Evolutionary conservation across 2,797 vertebrate genomes (phyloP).

Genomic region (Phataginus tetradactyla): DNA sequence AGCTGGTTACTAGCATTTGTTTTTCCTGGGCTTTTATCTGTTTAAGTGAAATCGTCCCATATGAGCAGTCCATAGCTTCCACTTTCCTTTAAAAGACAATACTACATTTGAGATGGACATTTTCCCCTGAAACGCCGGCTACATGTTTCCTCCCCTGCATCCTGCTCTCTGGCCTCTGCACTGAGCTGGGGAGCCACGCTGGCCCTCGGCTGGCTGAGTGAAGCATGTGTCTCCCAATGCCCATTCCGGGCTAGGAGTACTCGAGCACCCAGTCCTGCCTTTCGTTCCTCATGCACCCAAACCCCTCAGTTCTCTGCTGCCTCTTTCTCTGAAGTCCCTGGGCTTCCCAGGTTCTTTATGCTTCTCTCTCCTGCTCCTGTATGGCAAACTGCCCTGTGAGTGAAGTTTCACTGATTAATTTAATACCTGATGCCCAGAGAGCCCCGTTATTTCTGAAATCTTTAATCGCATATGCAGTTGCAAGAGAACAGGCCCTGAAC

Average conservation of each 20-base stretch:
- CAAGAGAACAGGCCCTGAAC: neutral
- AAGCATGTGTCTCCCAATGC: neutral
- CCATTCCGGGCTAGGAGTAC: rapidly evolving
- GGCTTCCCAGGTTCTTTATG: neutral
- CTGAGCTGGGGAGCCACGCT: neutral
- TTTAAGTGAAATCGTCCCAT: constrained; percentile 61
- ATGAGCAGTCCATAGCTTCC: constrained; percentile 53
- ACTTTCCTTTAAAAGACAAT: constrained; percentile 68
- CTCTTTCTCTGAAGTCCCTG: neutral
- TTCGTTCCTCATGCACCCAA: too few relatives aligned
- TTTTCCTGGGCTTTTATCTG: constrained; percentile 64
- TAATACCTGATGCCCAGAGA: constrained; percentile 28
- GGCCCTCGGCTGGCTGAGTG: constrained; percentile 38
- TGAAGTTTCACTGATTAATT: constrained; percentile 61
- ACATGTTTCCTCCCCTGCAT: constrained; percentile 68
- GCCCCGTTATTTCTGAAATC: constrained; percentile 55
- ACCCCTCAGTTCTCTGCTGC: neutral
- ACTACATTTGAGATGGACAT: constrained; percentile 66
- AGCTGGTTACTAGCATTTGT: neutral
- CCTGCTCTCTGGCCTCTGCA: neutral
- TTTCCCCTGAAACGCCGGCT: constrained; percentile 63
- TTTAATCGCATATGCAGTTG: neutral
- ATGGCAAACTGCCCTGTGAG: constrained; percentile 65
- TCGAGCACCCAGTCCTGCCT: neutral
- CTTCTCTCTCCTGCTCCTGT: constrained; percentile 1